Evolutionary conservation across 2,797 vertebrate genomes (phyloP).

Genomic region (Siniperca undulata): DNA sequence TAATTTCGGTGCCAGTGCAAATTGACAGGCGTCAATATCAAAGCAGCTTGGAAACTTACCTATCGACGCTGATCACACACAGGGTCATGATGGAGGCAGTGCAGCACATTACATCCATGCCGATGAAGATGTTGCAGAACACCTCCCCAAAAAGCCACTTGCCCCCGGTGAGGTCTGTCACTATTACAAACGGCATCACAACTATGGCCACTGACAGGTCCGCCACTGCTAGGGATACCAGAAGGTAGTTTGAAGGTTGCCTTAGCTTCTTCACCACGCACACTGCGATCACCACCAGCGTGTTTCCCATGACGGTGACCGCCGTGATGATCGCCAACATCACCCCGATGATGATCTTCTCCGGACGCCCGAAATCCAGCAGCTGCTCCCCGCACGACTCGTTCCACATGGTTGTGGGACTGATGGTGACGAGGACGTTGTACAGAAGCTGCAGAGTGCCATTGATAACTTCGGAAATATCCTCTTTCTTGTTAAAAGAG

Average conservation of each 20-base stretch:
- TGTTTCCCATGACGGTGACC: slow-evolving; percentile 89
- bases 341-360: slow-evolving; percentile 87
- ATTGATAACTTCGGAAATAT: slow-evolving; percentile 84
- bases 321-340: slow-evolving; percentile 87
- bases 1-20: slow-evolving; percentile 33
- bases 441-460: slow-evolving; percentile 78
- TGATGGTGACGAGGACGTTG: slow-evolving; percentile 68
- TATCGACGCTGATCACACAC: slow-evolving; percentile 90
- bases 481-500: slow-evolving; percentile 78
- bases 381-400: slow-evolving; percentile 85
- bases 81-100: slow-evolving; percentile 90
- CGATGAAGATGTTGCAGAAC: slow-evolving; percentile 90
- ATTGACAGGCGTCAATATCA: background rate
- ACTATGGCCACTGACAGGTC: slow-evolving; percentile 87
- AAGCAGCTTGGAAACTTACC: slow-evolving; percentile 76
- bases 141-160: slow-evolving; percentile 89
- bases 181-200: slow-evolving; percentile 90
- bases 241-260: slow-evolving; percentile 88
- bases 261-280: slow-evolving; percentile 89
- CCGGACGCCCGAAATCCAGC: slow-evolving; percentile 81
- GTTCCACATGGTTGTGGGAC: slow-evolving; percentile 82
- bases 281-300: slow-evolving; percentile 88
- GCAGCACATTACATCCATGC: slow-evolving; percentile 91
- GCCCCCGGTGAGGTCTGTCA: slow-evolving; percentile 88
- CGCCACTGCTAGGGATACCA: slow-evolving; percentile 87